These are phyloP conservation scores for Rhinophrynus dorsalis DNA, from an alignment of 2,797 vertebrate species.

Conservation along the genomic window DNA sequence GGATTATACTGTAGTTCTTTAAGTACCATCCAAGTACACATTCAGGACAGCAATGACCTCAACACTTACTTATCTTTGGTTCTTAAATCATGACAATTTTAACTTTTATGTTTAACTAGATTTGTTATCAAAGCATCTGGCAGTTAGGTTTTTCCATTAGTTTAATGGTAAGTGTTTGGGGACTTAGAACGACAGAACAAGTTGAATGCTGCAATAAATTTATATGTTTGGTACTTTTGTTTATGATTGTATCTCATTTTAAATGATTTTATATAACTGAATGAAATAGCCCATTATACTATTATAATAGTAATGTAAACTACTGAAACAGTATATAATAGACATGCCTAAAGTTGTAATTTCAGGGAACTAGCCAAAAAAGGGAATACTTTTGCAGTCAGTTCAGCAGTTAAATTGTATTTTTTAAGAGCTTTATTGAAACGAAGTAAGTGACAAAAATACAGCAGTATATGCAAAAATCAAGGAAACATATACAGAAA, in stretches of 20 bases:
- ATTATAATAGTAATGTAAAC: slow-evolving; percentile 21
- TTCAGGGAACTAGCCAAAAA: neutral
- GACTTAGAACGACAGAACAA: slow-evolving; percentile 35
- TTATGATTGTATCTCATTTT: slow-evolving; percentile 36
- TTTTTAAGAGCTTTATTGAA: too few relatives aligned
- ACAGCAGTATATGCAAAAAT: too few relatives aligned
- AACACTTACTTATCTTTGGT: slow-evolving; percentile 46
- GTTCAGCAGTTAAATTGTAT: neutral
- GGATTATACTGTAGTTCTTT: slow-evolving; percentile 43
- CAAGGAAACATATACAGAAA: too few relatives aligned
- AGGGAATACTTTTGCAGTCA: neutral
- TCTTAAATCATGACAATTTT: slow-evolving; percentile 47
- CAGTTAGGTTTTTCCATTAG: slow-evolving; percentile 37
- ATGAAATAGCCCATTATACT: slow-evolving; percentile 32
- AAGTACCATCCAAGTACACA: slow-evolving; percentile 44
- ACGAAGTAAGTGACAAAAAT: too few relatives aligned
- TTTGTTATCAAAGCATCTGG: slow-evolving; percentile 47
- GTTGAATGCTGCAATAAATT: slow-evolving; percentile 38
- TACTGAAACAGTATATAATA: slow-evolving; percentile 8
- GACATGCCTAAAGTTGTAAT: neutral
- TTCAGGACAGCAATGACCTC: slow-evolving; percentile 47
- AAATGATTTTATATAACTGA: slow-evolving; percentile 25
- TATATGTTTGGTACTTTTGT: slow-evolving; percentile 43
- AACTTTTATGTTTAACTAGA: slow-evolving; percentile 49
- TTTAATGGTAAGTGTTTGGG: slow-evolving; percentile 45